Evolutionary conservation across 2,797 vertebrate species (phyloP), one percentile per base, ranked within the genome.

Genomic region (Notoglanidium macrostoma): DNA sequence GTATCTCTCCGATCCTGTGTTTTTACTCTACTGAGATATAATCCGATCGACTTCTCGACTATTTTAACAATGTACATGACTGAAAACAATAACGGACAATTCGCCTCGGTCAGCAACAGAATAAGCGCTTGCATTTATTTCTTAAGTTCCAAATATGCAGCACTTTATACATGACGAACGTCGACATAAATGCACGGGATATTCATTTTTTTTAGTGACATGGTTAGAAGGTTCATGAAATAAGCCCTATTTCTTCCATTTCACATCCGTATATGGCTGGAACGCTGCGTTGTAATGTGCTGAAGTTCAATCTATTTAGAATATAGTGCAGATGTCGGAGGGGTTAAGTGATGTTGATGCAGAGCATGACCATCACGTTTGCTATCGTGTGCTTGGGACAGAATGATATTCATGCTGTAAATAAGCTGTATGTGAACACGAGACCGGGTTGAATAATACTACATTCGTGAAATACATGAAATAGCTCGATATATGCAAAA

Each of bases 1-100:
- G 19, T 26, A 65, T 29, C 23, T 83, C 59, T 76, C 57, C 29
- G 55, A 67, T 78, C 35, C 61, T 49, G n/a, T 83, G 76, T 78
- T 46, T 68, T 67, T 29, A 67, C 63, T 51, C 14, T 14, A 12
- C n/a, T 54, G 44, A 83, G 46, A 67, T 49, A 63, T 81, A 21
- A 59, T 79, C 54, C 35, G 21, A 82, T 83, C 35, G 7, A 46
- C 78, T 55, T n/a, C 44, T 40, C 4, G 0, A 8, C 57, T 61
- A 46, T 14, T 44, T 6, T 14, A 44, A 63, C 57, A 26, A 44
- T 40, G 57, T 10, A 14, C 54, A 59, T 79, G 26, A 76, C 44
- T n/a, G 15, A 17, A 54, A 29, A 76, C 49, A 29, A n/a, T 29
- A n/a, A n/a, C 29, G 32, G 51, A 35, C 17, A 51, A 51, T 35